Conservation (phyloP, 2,888 invertebrate species). For the Charanyca ferruginea region DNA sequence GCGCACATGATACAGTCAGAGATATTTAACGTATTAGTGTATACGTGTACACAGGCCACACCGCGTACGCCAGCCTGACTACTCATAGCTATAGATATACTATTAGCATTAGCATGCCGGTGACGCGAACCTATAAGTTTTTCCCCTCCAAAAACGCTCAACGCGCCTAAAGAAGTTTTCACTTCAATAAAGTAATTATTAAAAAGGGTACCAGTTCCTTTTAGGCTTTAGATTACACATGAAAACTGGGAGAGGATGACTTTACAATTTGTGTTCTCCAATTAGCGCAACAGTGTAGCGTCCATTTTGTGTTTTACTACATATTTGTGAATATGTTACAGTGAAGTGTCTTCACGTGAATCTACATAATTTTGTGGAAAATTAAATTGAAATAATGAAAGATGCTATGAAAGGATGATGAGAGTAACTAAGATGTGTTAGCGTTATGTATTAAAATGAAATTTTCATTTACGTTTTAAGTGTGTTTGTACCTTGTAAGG, state of each 20-base stretch:
- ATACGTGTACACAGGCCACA: no score
- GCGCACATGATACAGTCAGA: no score
- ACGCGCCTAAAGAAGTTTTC: no score
- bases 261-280: constrained; percentile 7
- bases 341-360: background rate
- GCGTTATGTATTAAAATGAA: background rate
- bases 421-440: background rate
- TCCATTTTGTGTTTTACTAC: background rate
- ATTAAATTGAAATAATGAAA: background rate
- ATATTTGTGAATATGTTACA: background rate
- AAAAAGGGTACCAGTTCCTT: no score
- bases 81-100: no score
- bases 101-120: no score
- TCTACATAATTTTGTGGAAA: background rate
- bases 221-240: no score
- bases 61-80: no score
- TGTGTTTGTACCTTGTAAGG: background rate
- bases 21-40: no score
- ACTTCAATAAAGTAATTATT: no score
- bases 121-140: no score
- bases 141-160: no score
- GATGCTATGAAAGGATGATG: background rate
- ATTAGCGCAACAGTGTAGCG: constrained; percentile 2
- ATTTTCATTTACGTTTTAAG: background rate
- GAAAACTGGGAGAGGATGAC: background rate